Percentiles rank a stretch among this genome's conserved stretches.
Conservation (phyloP, 1,140 invertebrate species). For the Drosophila ogumai region DNA sequence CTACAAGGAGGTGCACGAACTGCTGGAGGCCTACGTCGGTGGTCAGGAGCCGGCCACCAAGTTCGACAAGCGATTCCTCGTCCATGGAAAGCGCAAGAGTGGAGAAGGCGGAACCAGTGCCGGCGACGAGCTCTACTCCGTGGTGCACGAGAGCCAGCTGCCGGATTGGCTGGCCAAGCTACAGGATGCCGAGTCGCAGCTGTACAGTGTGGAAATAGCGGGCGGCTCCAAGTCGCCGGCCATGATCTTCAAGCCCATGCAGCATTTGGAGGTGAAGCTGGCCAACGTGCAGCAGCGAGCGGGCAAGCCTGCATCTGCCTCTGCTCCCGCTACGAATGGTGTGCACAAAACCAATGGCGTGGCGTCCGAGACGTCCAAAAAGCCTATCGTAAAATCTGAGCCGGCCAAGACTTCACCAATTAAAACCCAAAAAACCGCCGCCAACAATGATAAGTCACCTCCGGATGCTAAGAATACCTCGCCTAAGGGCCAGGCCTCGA, state of each 20-base stretch:
- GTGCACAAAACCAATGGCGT: conserved; percentile 12
- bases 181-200: conserved; percentile 57
- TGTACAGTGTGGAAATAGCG: conserved; percentile 76
- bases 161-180: conserved; percentile 72
- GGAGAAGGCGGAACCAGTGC: neutral
- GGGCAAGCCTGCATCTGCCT: neutral
- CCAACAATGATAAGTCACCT: conserved; percentile 33
- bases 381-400: conserved; percentile 15
- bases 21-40: conserved; percentile 59
- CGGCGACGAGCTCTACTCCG: conserved; percentile 62
- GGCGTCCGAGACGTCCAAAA: conserved; percentile 22
- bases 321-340: conserved; percentile 34
- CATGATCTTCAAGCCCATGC: conserved; percentile 70
- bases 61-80: conserved; percentile 70
- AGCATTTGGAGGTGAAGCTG: conserved; percentile 56
- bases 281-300: conserved; percentile 39
- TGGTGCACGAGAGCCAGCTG: conserved; percentile 68
- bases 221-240: conserved; percentile 72
- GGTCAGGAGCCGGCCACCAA: conserved; percentile 45
- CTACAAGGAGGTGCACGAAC: conserved; percentile 68
- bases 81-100: conserved; percentile 57
- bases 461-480: conserved; percentile 38
- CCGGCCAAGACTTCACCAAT: conserved; percentile 35
- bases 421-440: neutral
- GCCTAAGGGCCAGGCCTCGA: conserved; percentile 48